These are phyloP conservation scores for Eulemur albifrons DNA, from an alignment of 2,797 vertebrate genomes.

Conservation along the genomic window DNA sequence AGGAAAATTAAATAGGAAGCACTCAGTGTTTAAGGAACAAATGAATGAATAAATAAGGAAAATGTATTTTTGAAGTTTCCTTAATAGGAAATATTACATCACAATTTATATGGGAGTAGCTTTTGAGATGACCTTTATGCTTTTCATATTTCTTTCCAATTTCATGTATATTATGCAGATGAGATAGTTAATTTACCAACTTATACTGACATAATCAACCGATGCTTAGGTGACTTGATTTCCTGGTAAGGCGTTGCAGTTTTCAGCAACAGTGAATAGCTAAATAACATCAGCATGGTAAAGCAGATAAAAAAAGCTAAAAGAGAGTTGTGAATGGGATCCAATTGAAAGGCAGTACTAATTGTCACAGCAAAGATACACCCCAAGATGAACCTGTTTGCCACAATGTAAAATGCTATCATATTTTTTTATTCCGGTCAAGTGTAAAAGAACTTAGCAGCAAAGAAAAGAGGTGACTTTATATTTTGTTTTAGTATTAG, in stretches of 20 bases:
- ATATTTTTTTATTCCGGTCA: not conserved
- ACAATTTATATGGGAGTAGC: not conserved
- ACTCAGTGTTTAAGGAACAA: not conserved
- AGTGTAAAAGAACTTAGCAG: not conserved
- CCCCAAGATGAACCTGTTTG: not conserved
- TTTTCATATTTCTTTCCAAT: slow-evolving; percentile 6
- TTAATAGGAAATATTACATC: not conserved
- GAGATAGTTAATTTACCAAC: not conserved
- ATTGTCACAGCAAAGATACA: slow-evolving; percentile 13
- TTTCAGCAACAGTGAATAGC: not conserved
- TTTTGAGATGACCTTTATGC: not conserved
- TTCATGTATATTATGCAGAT: slow-evolving; percentile 28
- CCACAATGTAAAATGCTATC: not conserved
- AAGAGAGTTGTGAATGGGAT: not conserved
- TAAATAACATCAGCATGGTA: not conserved
- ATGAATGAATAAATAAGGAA: not conserved
- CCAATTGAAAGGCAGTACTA: not conserved
- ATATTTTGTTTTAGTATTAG: slow-evolving; percentile 45
- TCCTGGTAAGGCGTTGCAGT: not conserved
- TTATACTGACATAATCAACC: not conserved
- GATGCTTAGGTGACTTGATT: not conserved
- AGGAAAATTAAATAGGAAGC: not conserved
- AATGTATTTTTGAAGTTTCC: not conserved
- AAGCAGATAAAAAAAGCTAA: slow-evolving; percentile 15
- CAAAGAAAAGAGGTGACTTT: slow-evolving; percentile 4